These are phyloP conservation scores for Sesia apiformis DNA, from an alignment of 2,888 invertebrate species.

Conservation along the genomic window DNA sequence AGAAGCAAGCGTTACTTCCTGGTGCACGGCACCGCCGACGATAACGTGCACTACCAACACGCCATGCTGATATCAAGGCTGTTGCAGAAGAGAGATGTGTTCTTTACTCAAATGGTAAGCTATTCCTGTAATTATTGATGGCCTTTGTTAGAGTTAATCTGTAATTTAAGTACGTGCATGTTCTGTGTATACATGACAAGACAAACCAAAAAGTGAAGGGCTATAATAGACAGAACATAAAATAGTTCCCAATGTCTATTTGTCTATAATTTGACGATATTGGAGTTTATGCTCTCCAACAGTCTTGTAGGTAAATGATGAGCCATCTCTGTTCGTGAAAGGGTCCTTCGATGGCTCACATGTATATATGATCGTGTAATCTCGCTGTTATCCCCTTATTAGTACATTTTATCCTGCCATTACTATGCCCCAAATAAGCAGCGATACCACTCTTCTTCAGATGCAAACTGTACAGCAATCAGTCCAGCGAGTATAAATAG, in stretches of 20 bases:
- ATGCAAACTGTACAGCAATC: too few relatives aligned
- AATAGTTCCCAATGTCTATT: neutral
- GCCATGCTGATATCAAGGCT: slow-evolving; percentile 92
- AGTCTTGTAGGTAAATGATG: too few relatives aligned
- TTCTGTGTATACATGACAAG: neutral
- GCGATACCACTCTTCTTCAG: too few relatives aligned
- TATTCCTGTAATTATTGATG: neutral
- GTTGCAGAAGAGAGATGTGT: slow-evolving; percentile 87
- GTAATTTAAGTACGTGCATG: neutral
- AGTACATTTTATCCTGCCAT: too few relatives aligned
- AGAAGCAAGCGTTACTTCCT: slow-evolving; percentile 88
- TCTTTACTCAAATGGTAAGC: slow-evolving; percentile 92
- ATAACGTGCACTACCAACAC: slow-evolving; percentile 98
- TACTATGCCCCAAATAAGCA: too few relatives aligned
- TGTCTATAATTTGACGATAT: too few relatives aligned
- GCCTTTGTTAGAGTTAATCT: neutral
- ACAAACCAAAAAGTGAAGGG: neutral
- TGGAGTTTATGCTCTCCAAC: too few relatives aligned
- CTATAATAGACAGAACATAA: neutral
- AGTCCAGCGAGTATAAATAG: too few relatives aligned
- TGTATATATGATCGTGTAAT: too few relatives aligned
- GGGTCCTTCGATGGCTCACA: too few relatives aligned
- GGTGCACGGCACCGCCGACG: slow-evolving; percentile 95
- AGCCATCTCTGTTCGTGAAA: too few relatives aligned
- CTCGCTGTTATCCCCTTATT: too few relatives aligned